phyloP scores from a whole-genome alignment of 92 coral and sea anemone species.

The Hydrozoanthus gracilis region DNA sequence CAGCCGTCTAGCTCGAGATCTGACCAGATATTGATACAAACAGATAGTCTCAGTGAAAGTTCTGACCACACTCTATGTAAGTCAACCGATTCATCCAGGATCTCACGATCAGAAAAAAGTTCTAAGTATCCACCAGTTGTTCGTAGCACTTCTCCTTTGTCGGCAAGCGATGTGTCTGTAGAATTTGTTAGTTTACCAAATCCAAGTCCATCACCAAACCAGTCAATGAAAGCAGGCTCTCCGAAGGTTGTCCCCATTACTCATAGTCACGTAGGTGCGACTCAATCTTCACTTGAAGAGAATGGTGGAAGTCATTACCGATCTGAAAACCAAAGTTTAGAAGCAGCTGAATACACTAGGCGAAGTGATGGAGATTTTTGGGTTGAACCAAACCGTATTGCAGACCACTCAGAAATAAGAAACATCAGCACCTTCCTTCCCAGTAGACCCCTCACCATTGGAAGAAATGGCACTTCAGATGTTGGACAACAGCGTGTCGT shows the following conservation, averaged over 20 bases:
- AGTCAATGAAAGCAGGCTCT: background rate
- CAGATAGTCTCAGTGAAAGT: background rate
- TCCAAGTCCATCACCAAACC: slow-evolving; percentile 19
- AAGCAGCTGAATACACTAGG: background rate
- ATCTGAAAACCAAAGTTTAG: background rate
- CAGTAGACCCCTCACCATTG: slow-evolving; percentile 71
- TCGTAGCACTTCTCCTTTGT: slow-evolving; percentile 16
- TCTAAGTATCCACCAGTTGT: background rate
- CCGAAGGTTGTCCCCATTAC: background rate
- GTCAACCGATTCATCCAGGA: background rate
- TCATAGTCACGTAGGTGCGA: background rate
- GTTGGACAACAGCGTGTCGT: slow-evolving; percentile 42
- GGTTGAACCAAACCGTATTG: slow-evolving; percentile 35
- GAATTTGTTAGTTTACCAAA: slow-evolving; percentile 43
- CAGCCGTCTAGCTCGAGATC: background rate
- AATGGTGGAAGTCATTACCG: background rate
- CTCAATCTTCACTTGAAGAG: background rate
- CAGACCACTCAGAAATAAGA: background rate
- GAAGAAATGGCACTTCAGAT: slow-evolving; percentile 70
- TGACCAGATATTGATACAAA: background rate
- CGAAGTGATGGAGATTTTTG: slow-evolving; percentile 24
- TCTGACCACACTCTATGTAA: background rate
- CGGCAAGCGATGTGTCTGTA: slow-evolving; percentile 46
- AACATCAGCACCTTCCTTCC: slow-evolving; percentile 51
- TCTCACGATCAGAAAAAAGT: background rate